Percentiles rank a stretch among this genome's conserved stretches.
Evolutionary conservation across 2,113 vertebrate species (phyloP).

Genomic region (Mohoua ochrocephala): DNA sequence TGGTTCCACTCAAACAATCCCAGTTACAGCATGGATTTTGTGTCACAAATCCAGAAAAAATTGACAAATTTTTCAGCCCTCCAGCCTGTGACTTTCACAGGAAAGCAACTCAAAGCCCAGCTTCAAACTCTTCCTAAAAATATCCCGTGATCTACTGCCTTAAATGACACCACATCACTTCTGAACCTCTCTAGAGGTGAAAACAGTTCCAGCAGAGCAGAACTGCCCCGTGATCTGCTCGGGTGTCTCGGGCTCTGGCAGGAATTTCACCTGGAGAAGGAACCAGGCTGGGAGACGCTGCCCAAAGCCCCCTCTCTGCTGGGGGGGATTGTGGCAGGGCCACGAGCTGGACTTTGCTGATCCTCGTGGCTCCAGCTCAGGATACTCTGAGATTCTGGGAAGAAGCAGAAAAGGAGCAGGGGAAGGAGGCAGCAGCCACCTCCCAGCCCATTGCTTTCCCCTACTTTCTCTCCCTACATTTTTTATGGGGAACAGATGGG

Average conservation of each 20-base stretch:
- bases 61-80: neutral
- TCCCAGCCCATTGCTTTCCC: neutral
- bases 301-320: neutral
- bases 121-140: neutral
- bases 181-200: neutral
- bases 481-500: slow-evolving; percentile 55
- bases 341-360: neutral
- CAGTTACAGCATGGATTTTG: neutral
- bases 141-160: neutral
- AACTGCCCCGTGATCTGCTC: neutral
- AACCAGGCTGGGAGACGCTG: neutral
- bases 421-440: neutral
- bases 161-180: neutral
- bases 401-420: neutral
- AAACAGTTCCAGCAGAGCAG: neutral
- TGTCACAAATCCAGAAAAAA: neutral
- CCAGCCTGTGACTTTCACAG: neutral
- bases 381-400: too few species aligned
- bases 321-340: neutral
- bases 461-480: neutral
- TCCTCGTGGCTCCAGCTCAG: neutral
- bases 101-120: neutral
- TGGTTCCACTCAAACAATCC: neutral
- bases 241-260: neutral
- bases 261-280: neutral